phyloP scores from a whole-genome alignment of 2,113 vertebrate species.

The Corapipo altera region DNA sequence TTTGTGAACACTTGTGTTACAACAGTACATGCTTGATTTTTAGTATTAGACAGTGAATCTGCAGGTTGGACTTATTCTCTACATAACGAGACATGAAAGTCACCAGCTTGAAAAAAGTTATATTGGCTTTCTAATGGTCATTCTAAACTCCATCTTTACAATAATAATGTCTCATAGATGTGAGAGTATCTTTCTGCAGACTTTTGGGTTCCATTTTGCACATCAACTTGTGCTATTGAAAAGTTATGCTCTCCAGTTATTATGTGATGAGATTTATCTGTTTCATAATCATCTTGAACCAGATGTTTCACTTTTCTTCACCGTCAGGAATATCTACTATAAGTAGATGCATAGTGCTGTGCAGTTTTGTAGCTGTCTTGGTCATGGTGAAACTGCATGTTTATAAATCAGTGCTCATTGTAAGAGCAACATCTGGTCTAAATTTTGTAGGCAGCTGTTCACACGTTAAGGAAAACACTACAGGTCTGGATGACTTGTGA shows the following conservation, averaged over 20 bases:
- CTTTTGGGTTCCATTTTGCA: not conserved
- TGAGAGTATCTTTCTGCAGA: not conserved
- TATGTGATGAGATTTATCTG: constrained; percentile 7
- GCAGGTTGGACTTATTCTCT: not conserved
- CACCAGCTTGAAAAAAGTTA: not conserved
- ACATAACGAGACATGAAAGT: not conserved
- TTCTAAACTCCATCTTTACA: not conserved
- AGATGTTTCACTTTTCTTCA: constrained; percentile 53
- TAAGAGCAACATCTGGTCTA: constrained; percentile 54
- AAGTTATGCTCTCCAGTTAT: not conserved
- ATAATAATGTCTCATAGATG: not conserved
- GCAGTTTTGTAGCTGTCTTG: constrained; percentile 3
- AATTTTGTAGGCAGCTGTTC: constrained; percentile 60
- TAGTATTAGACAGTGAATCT: not conserved
- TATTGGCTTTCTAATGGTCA: not conserved
- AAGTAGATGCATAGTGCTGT: constrained; percentile 14
- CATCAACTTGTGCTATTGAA: not conserved
- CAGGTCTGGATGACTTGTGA: constrained; percentile 38
- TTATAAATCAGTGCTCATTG: constrained; percentile 34
- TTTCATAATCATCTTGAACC: constrained; percentile 13
- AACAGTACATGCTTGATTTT: not conserved
- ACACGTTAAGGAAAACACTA: constrained; percentile 48
- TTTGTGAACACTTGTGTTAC: not conserved
- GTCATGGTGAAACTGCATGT: not conserved
- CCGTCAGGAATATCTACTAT: not conserved